Evolutionary conservation across 2,888 invertebrate genomes (phyloP).

Genomic region (Mimas tiliae): DNA sequence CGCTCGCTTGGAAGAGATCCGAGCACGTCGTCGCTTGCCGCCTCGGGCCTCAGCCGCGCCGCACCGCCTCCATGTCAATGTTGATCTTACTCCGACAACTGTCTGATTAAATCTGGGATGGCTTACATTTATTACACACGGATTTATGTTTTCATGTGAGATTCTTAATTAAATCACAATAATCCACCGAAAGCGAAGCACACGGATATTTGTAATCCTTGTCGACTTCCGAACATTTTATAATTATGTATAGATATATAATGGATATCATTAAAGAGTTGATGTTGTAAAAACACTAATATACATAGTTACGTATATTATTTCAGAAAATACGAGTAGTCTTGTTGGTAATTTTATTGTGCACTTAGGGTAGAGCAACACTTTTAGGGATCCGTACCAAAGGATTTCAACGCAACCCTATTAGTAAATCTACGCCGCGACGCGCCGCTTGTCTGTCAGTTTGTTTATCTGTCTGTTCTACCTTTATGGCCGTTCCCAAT

Average conservation of each 20-base stretch:
- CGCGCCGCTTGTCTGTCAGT: no score
- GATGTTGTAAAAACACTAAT: constrained; percentile 6
- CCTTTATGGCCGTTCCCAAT: no score
- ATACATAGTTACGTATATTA: no score
- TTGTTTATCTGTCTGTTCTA: no score
- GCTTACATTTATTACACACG: constrained; percentile 50
- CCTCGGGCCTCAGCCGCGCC: constrained; percentile 30
- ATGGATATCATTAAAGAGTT: neutral
- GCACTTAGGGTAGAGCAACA: no score
- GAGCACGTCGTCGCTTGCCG: constrained; percentile 40
- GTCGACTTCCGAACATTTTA: neutral
- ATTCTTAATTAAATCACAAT: constrained; percentile 71
- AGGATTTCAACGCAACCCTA: no score
- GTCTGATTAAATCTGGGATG: constrained; percentile 65
- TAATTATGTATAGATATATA: neutral
- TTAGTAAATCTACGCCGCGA: no score
- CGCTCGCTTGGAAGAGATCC: constrained; percentile 24
- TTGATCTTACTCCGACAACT: constrained; percentile 64
- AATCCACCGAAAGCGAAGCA: constrained; percentile 33
- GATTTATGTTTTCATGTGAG: constrained; percentile 59
- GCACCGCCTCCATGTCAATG: constrained; percentile 59
- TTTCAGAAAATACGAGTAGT: no score
- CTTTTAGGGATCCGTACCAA: no score
- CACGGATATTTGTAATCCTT: neutral
- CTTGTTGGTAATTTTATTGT: no score